These are phyloP conservation scores for Botia almorhae DNA, from an alignment of 2,797 vertebrate genomes.

Conservation along the genomic window DNA sequence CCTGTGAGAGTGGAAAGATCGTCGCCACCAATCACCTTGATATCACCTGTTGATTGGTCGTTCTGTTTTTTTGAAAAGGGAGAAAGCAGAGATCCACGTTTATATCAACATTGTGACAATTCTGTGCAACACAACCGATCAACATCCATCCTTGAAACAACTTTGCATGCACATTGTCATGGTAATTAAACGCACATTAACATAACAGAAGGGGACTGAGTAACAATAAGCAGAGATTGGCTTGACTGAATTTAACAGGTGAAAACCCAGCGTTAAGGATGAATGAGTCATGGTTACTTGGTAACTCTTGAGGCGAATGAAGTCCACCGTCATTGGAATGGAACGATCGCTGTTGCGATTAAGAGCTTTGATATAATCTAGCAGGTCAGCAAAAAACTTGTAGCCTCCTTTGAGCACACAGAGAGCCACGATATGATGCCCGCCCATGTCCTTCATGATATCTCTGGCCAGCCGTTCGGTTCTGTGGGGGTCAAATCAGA, in stretches of 20 bases:
- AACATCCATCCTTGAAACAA: too few species aligned
- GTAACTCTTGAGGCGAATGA: conserved; percentile 98
- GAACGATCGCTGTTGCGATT: conserved; percentile 97
- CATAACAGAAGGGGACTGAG: neutral
- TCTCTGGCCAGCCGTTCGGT: conserved; percentile 95
- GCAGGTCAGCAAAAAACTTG: conserved; percentile 97
- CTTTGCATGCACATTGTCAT: neutral
- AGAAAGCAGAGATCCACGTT: neutral
- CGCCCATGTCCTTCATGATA: conserved; percentile 98
- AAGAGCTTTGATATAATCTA: conserved; percentile 98
- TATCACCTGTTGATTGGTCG: conserved; percentile 97
- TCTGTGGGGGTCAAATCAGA: conserved; percentile 69
- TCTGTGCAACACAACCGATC: neutral
- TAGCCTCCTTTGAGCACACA: conserved; percentile 98
- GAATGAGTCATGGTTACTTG: conserved; percentile 79
- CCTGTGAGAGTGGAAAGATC: conserved; percentile 95
- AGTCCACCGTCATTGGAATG: conserved; percentile 99
- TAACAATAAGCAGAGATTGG: neutral
- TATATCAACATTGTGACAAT: neutral
- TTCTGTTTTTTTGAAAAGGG: conserved; percentile 80
- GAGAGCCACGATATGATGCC: conserved; percentile 95
- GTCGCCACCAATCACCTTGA: conserved; percentile 98
- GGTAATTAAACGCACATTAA: neutral
- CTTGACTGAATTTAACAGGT: neutral
- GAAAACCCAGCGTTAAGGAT: neutral